phyloP scores from a whole-genome alignment of 2,113 vertebrate species.

The Phycodurus eques region DNA sequence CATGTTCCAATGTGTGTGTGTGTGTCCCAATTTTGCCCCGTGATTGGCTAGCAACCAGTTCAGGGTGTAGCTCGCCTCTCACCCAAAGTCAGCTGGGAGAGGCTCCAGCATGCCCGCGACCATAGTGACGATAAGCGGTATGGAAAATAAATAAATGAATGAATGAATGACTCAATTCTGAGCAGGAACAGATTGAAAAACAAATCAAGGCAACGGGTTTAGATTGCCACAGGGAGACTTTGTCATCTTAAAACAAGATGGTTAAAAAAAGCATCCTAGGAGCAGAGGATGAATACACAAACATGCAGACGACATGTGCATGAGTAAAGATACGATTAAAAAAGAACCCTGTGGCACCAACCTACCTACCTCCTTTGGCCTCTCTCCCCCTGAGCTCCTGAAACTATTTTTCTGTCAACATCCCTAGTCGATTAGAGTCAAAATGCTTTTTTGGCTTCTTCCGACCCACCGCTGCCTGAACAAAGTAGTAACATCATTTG shows the following conservation, averaged over 20 bases:
- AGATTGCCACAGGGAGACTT: conserved; percentile 4
- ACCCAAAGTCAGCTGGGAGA: no score
- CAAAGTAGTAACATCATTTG: conserved; percentile 52
- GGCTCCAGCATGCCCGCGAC: no score
- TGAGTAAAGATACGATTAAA: background rate
- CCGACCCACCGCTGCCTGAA: conserved; percentile 29
- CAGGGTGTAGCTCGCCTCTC: no score
- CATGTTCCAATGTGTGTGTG: conserved; percentile 16
- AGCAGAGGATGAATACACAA: conserved; percentile 19
- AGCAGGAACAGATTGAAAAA: conserved; percentile 13
- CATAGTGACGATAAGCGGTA: no score
- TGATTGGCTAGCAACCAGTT: no score
- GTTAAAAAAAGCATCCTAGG: conserved; percentile 26
- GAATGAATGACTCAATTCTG: background rate
- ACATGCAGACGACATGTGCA: no score
- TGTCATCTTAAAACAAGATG: conserved; percentile 28
- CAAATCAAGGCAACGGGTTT: conserved; percentile 11
- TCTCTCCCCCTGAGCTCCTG: conserved; percentile 50
- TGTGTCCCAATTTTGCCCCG: no score
- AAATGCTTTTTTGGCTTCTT: conserved; percentile 29
- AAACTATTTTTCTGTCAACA: conserved; percentile 60
- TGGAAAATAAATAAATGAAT: no score
- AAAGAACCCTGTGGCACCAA: conserved; percentile 15
- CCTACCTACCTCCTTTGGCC: conserved; percentile 42
- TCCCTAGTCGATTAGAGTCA: conserved; percentile 52